phyloP scores from a whole-genome alignment of 2,113 vertebrate species.

The Mesembrinibis cayennensis region DNA sequence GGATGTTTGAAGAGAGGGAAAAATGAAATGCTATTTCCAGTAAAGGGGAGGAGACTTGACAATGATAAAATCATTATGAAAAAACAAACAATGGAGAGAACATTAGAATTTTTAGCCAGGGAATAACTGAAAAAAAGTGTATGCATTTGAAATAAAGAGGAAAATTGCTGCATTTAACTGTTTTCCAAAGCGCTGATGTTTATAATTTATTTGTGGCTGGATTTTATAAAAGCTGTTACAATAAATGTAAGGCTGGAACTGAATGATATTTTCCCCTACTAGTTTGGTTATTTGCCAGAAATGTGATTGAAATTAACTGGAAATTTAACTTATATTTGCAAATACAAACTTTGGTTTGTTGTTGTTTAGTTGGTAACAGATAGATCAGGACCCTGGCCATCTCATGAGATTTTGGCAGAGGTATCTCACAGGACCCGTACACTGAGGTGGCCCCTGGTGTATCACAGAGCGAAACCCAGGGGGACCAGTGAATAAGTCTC shows the following conservation, averaged over 20 bases:
- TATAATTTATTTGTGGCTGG: neutral
- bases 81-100: neutral
- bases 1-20: slow-evolving; percentile 61
- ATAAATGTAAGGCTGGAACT: neutral
- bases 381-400: neutral
- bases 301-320: neutral
- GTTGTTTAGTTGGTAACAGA: neutral
- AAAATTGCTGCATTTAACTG: neutral
- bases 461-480: neutral
- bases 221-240: neutral
- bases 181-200: neutral
- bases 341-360: neutral
- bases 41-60: slow-evolving; percentile 25
- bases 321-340: neutral
- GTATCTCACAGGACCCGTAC: rapidly evolving
- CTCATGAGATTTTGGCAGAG: neutral
- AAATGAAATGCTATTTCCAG: slow-evolving; percentile 54
- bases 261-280: neutral
- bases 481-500: neutral
- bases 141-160: neutral
- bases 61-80: neutral
- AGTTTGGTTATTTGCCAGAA: neutral
- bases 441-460: neutral
- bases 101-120: neutral
- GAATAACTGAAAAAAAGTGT: neutral